Evolutionary conservation across 2,113 vertebrate genomes (phyloP), one percentile per base, ranked within the genome.

Genomic region (Engraulis encrasicolus): DNA sequence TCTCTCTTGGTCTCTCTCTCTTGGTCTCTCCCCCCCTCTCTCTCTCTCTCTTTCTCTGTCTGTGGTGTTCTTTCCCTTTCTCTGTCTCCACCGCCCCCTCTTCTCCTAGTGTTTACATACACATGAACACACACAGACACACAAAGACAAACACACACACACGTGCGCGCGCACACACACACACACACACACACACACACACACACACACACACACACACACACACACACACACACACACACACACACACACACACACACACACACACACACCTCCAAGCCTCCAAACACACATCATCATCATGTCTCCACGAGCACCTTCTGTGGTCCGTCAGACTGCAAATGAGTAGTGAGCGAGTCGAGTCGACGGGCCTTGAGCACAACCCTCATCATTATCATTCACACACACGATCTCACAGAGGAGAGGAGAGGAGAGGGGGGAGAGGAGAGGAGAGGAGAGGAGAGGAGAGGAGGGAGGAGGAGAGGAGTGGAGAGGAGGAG

Each of bases 251-350:
- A 45, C 40, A 45, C 40, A 45, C 40, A 45, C 40, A 45, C 3
- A 45, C 40, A 45, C 9, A 45, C 9, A 45, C 40, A 45, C 40
- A 31, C 27, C 31, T 31, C 66, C 66, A 74, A 23, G 27, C 66
- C 3, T 9, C 40, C 40, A 45, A 45, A 45, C 40, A 45, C 40
- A 45, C 40, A 19, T 4, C 31, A 9, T 34, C 17, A 1, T 74
- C 27, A 49, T 81, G 78, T 87, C 86, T 83, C 38, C 58, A 87
- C 86, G 82, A 74, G 66, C 27, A 9, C 40, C 40, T 74, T 23
- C 66, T 17, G 66, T 27, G 31, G 11, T 74, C n/a, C n/a, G n/a
- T n/a, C 66, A 3, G 66, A 74, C 66, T 74, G 66, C 66, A 74
- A 74, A 74, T 74, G 66, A 74, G 66, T 3, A 14, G 2, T 14